Base-by-base conservation (phyloP, 2,113 vertebrate genomes). In the Archocentrus centrarchus region DNA sequence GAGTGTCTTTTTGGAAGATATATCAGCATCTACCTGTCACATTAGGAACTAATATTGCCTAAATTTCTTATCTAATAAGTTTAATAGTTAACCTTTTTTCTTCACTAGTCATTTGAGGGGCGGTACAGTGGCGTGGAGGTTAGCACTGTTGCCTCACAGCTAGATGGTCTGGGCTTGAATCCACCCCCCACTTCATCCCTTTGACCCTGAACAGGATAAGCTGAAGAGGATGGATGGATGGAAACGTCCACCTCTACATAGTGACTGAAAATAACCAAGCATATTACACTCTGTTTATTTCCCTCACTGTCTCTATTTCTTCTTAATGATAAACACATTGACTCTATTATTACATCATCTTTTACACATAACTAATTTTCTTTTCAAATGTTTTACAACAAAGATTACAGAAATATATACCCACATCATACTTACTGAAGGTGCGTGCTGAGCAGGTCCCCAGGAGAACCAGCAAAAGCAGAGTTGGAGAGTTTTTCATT, bases 341-440 rank as follows among this genome's bases (percentile, higher is more conserved):
- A 13, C 62, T 66, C 39, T 30, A 2, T 47, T 47, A 68, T 2
- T 27, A 47, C 0, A 0, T 22, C 6, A 18, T 44, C 0, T 68
- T 66, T 68, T 68, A 68, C 14, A 50, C 27, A 30, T 30, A 68
- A 0, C 13, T 44, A 66, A 1, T 47, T 47, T 24, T 68, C 4
- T 41, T 47, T 68, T 47, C 1, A 68, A 3, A 57, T 24, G 7
- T 59, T 59, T 24, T 24, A 11, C 11, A 22, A 2, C 57, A 75
- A 76, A 13, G 15, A 59, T 37, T 53, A 32, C 15, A 0, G 9
- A 75, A 14, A 11, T 7, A 55, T 7, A 47, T 0, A 35, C 0
- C 2, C 18, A 0, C 17, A 57, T 77, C 8, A 35, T 41, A 77
- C 83, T 86, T 47, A 90, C 88, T 7, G 14, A 79, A 47, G n/a